These are phyloP conservation scores for Proteles cristata DNA, from an alignment of 2,113 vertebrate genomes.

Conservation along the genomic window DNA sequence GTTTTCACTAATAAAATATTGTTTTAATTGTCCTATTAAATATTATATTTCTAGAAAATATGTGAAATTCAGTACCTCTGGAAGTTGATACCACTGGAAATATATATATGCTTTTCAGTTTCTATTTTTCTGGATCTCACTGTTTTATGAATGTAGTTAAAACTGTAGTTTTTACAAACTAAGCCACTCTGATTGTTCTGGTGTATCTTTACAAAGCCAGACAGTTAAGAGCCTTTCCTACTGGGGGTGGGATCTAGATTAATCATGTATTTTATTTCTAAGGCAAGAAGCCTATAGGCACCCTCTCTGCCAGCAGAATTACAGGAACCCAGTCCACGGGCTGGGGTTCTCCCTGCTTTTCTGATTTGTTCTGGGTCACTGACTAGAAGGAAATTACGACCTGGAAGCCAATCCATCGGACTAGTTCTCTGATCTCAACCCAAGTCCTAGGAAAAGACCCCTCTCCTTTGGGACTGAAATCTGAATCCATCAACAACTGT, in stretches of 20 bases:
- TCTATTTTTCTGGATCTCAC: background rate
- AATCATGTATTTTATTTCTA: background rate
- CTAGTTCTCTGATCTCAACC: background rate
- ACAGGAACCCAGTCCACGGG: background rate
- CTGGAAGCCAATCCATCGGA: background rate
- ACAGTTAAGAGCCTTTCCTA: background rate
- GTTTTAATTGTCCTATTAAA: background rate
- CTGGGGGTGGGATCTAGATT: background rate
- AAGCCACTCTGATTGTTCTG: background rate
- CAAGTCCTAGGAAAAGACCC: background rate
- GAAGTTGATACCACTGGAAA: background rate
- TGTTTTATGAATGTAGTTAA: background rate
- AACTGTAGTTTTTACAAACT: background rate
- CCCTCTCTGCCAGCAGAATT: background rate
- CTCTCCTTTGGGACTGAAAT: background rate
- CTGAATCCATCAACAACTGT: background rate
- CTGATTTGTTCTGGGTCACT: background rate
- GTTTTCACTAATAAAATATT: background rate
- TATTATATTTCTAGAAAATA: background rate
- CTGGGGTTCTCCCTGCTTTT: background rate
- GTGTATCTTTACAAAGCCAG: background rate
- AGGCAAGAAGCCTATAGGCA: background rate
- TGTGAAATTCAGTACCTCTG: background rate
- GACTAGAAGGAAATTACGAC: background rate
- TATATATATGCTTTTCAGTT: background rate